Evolutionary conservation across 2,888 invertebrate genomes (phyloP), one percentile per base, ranked within the genome.

Genomic region (Xestoiulus laeticollis): DNA sequence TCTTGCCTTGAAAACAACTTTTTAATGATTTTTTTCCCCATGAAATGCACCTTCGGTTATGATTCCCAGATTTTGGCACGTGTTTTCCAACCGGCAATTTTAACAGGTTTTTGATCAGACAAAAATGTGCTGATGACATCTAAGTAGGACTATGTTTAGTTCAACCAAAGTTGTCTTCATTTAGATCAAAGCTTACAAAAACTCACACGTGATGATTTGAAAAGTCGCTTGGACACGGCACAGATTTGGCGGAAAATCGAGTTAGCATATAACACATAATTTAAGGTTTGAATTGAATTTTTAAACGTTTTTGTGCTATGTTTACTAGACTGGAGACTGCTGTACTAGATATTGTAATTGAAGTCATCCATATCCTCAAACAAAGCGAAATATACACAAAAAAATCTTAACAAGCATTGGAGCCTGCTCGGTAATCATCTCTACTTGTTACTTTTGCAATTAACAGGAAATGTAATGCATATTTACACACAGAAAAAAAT

Each of bases 81-180:
- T 26, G 68, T n/a, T n/a, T 53, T 4, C 26, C 26, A 26, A 22
- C 68, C 68, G 22, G 26, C 68, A 68, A 68, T 68, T 68, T 68
- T 19, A 16, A 59, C 68, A 68, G 68, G 68, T 68, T 68, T 68
- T 68, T 68, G 68, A 26, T 26, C 68, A 68, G 26, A 22, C 2
- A 26, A 68, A 26, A 26, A 68, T 68, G 68, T 68, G 68, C 68
- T 68, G 68, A 68, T 68, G 68, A 68, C 68, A 68, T 68, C 26
- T 68, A 68, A 68, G 68, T 68, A 68, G 68, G 68, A 6, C 26
- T 68, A 10, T 26, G 26, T 68, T 68, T 68, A 12, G 68, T 68
- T 68, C 68, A 68, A n/a, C 26, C 22, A 10, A 26, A 26, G 22
- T 68, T n/a, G 26, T 68, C 68, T 68, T 68, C 68, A 68, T 68